Evolutionary conservation across 2,113 vertebrate genomes (phyloP).

Genomic region (Sprattus sprattus): DNA sequence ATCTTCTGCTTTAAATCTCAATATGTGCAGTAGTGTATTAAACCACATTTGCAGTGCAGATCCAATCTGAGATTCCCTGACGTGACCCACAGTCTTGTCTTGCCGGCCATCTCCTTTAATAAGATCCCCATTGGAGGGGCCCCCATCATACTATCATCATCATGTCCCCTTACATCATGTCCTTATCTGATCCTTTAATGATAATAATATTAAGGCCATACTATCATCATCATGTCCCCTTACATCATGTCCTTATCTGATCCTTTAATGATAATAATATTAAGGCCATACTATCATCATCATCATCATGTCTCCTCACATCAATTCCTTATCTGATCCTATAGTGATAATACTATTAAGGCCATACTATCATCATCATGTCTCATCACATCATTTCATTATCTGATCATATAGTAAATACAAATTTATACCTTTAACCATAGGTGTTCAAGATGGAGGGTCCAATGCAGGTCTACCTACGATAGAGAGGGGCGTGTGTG

Average conservation of each 20-base stretch:
- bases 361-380: background rate
- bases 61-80: too few species aligned
- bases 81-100: background rate
- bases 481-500: too few species aligned
- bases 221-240: background rate
- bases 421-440: background rate
- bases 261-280: too few species aligned
- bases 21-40: too few species aligned
- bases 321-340: too few species aligned
- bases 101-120: background rate
- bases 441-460: background rate
- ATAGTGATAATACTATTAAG: too few species aligned
- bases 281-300: background rate
- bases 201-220: background rate
- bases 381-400: background rate
- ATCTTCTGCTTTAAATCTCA: too few species aligned
- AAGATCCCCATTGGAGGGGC: background rate
- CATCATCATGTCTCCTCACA: too few species aligned
- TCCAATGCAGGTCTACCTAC: too few species aligned
- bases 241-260: background rate
- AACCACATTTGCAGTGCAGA: too few species aligned
- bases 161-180: background rate
- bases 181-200: background rate
- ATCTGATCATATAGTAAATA: background rate
- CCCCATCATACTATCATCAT: background rate